These are phyloP conservation scores for Pseudomugil gertrudae DNA, from an alignment of 2,797 vertebrate species.

Conservation along the genomic window DNA sequence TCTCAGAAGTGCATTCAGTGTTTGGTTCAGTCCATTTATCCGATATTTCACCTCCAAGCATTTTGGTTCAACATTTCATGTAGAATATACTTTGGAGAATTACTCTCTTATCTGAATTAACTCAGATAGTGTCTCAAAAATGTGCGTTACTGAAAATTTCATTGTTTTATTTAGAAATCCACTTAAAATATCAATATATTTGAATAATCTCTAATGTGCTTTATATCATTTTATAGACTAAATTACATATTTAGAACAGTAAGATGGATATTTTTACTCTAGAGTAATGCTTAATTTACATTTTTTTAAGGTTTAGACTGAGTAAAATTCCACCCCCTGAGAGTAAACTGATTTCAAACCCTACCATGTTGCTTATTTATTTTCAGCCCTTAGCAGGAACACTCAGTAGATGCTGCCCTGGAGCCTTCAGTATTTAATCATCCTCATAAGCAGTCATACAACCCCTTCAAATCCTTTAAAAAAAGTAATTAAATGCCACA, in stretches of 20 bases:
- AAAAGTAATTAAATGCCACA: constrained; percentile 6
- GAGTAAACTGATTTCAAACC: constrained; percentile 57
- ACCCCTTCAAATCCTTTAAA: constrained; percentile 9
- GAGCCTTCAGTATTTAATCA: constrained; percentile 37
- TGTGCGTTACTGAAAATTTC: background rate
- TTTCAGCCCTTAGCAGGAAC: constrained; percentile 67
- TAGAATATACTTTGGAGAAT: background rate
- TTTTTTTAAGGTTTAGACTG: constrained; percentile 22
- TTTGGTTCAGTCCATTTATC: constrained; percentile 14
- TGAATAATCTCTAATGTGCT: constrained; percentile 30
- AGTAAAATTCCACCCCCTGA: constrained; percentile 57
- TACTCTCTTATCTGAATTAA: background rate
- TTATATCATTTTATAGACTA: constrained; percentile 4
- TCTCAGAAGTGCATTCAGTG: constrained; percentile 27
- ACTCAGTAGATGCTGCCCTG: constrained; percentile 36
- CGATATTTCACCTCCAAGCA: background rate
- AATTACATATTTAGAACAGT: constrained; percentile 9
- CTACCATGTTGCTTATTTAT: constrained; percentile 21
- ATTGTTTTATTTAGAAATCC: constrained; percentile 12
- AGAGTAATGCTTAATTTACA: background rate
- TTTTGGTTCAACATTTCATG: constrained; percentile 1
- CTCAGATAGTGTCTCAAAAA: constrained; percentile 12
- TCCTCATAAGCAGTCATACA: constrained; percentile 52
- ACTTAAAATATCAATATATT: background rate
- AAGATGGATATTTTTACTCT: constrained; percentile 10